Percentiles rank a stretch among this genome's conserved stretches.
phyloP scores from a whole-genome alignment of 2,888 invertebrate genomes.

The Drosophila flavopinicola region DNA sequence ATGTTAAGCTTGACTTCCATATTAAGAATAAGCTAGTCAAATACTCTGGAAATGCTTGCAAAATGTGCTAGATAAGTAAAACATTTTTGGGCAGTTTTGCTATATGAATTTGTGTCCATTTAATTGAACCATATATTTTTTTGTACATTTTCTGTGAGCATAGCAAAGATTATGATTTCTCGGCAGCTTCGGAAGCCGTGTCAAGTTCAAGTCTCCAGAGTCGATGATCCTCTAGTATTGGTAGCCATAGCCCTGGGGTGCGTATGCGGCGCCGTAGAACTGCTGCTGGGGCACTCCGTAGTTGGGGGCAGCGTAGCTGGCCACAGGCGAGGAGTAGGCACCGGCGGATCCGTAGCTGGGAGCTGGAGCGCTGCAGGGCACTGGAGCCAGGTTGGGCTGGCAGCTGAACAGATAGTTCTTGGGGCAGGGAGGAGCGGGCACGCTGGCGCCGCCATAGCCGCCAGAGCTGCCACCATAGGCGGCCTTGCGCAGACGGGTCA shows the following conservation, averaged over 20 bases:
- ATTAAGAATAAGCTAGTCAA: too few species aligned
- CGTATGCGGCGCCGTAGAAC: slow-evolving; percentile 52
- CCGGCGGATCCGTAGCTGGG: slow-evolving; percentile 70
- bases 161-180: slow-evolving; percentile 33
- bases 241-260: slow-evolving; percentile 60
- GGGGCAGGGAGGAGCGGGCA: slow-evolving; percentile 74
- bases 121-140: slow-evolving; percentile 56
- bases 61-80: too few species aligned
- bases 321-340: slow-evolving; percentile 78
- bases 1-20: too few species aligned
- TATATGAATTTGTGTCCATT: slow-evolving; percentile 27
- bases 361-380: slow-evolving; percentile 71
- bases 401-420: slow-evolving; percentile 80
- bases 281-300: slow-evolving; percentile 70
- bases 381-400: slow-evolving; percentile 76
- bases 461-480: slow-evolving; percentile 71
- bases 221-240: slow-evolving; percentile 53
- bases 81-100: too few species aligned
- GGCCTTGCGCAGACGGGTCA: slow-evolving; percentile 75
- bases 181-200: slow-evolving; percentile 26
- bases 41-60: too few species aligned
- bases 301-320: slow-evolving; percentile 60
- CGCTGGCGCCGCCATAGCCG: slow-evolving; percentile 60
- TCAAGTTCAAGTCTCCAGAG: slow-evolving; percentile 8
- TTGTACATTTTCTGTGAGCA: slow-evolving; percentile 44